Evolutionary conservation across 35 echinoderm and acorn worm species (phyloP).

Genomic region (Heliocidaris erythrogramma): DNA sequence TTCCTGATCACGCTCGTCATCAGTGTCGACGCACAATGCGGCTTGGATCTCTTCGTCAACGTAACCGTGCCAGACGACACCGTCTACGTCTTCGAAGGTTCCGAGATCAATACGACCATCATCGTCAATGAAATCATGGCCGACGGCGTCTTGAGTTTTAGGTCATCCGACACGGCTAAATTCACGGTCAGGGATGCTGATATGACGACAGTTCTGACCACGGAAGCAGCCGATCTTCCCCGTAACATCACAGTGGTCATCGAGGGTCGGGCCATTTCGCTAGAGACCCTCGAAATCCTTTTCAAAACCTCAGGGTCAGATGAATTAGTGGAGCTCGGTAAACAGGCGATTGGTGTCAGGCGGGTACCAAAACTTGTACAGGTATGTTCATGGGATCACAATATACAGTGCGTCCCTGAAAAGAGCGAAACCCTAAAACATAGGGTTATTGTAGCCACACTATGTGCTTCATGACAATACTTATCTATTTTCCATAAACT

Average conservation of each 20-base stretch:
- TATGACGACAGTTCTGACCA: background rate
- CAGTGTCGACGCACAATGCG: background rate
- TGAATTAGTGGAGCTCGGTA: slow-evolving; percentile 15
- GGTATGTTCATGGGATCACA: background rate
- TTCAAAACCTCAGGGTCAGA: background rate
- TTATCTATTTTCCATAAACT: no score
- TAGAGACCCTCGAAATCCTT: slow-evolving; percentile 47
- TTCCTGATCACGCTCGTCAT: background rate
- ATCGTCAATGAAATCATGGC: background rate
- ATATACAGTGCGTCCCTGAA: no score
- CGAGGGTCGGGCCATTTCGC: slow-evolving; percentile 62
- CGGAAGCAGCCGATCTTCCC: background rate
- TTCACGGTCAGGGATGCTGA: background rate
- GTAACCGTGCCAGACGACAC: background rate
- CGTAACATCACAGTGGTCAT: slow-evolving; percentile 54
- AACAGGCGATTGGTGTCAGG: slow-evolving; percentile 55
- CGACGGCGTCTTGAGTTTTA: slow-evolving; percentile 1
- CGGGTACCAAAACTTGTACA: slow-evolving; percentile 43
- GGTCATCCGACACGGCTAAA: background rate
- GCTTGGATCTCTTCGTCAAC: background rate
- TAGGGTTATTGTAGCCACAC: no score
- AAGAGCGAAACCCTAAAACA: no score
- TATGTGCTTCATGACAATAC: no score
- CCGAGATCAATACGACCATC: slow-evolving; percentile 6
- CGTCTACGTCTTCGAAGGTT: slow-evolving; percentile 23